Conservation (phyloP, 2,888 invertebrate species). For the Syrphus vitripennis region DNA sequence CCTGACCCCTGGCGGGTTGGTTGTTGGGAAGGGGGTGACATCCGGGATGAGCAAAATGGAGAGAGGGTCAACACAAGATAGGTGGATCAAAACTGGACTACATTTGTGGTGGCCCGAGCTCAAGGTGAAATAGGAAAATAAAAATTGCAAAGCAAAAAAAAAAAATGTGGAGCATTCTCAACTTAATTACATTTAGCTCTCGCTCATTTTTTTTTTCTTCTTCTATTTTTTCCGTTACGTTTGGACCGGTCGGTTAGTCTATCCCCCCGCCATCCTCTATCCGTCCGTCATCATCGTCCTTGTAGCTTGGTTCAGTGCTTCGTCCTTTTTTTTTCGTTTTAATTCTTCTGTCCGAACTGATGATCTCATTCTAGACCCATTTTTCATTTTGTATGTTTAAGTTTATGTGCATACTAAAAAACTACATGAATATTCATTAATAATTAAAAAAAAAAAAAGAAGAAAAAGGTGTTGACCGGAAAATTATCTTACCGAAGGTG, state of each 20-base stretch:
- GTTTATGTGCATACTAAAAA: conserved; percentile 56
- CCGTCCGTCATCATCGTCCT: background rate
- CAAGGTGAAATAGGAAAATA: conserved; percentile 41
- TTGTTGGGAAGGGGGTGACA: background rate
- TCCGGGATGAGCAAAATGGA: background rate
- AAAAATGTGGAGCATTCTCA: conserved; percentile 53
- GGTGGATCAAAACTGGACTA: conserved; percentile 56
- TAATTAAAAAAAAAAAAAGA: conserved; percentile 39
- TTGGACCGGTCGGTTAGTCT: background rate
- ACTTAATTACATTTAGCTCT: conserved; percentile 67
- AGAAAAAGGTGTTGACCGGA: conserved; percentile 64
- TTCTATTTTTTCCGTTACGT: background rate
- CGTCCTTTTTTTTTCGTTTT: background rate
- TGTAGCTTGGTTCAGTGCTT: background rate
- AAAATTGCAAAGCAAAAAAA: background rate
- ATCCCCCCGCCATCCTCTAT: background rate
- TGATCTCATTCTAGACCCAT: conserved; percentile 53
- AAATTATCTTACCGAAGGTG: conserved; percentile 56
- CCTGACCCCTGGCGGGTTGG: conserved; percentile 33
- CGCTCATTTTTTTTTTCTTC: conserved; percentile 15
- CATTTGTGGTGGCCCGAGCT: conserved; percentile 35
- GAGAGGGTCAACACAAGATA: conserved; percentile 1
- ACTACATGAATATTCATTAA: conserved; percentile 69
- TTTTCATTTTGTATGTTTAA: conserved; percentile 57
- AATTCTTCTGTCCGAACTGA: conserved; percentile 4